Percentiles rank a stretch among this genome's conserved stretches.
Evolutionary conservation across 2,113 vertebrate genomes (phyloP).

Genomic region (Columba livia): DNA sequence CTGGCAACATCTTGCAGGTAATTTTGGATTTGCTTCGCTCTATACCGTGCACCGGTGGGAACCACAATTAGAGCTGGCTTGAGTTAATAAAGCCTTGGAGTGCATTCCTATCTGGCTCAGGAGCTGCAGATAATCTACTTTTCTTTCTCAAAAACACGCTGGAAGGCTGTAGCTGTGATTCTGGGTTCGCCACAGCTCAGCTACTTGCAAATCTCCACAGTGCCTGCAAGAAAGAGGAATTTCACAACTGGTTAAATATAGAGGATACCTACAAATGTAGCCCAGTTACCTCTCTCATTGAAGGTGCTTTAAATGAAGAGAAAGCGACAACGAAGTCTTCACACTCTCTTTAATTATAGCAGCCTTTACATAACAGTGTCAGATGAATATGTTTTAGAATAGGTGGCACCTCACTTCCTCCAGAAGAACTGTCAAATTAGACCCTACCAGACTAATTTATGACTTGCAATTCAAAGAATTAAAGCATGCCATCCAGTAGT

Average conservation of each 20-base stretch:
- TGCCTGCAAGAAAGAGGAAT: not conserved
- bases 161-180: not conserved
- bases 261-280: constrained; percentile 43
- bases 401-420: constrained; percentile 50
- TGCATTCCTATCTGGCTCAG: not conserved
- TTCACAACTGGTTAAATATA: constrained; percentile 34
- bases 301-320: constrained; percentile 9
- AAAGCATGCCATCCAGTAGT: not conserved
- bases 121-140: not conserved
- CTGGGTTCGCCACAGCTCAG: not conserved
- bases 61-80: not conserved
- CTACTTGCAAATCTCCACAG: not conserved
- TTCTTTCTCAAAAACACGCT: not conserved
- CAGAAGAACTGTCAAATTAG: constrained; percentile 45
- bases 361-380: constrained; percentile 51
- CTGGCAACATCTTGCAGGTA: not conserved
- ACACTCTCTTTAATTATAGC: constrained; percentile 58
- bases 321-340: constrained; percentile 41
- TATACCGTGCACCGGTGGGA: not conserved
- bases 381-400: constrained; percentile 35
- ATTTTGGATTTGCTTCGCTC: not conserved
- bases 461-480: not conserved
- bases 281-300: constrained; percentile 26
- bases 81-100: not conserved
- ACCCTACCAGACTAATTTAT: constrained; percentile 25